phyloP scores from a whole-genome alignment of 2,888 invertebrate genomes.

The Coecobrya sp. region DNA sequence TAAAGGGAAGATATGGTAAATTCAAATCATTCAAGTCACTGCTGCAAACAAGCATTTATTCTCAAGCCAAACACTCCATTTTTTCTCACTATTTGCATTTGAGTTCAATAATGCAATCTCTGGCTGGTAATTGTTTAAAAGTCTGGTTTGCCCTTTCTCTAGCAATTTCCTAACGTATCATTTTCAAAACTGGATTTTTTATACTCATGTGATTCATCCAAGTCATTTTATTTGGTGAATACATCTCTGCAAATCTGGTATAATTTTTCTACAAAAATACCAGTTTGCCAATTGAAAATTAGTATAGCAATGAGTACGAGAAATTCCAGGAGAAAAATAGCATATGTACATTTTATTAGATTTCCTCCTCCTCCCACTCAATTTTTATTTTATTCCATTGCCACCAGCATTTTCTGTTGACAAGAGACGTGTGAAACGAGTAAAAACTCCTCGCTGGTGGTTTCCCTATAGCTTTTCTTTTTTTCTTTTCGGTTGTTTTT shows the following conservation, averaged over 20 bases:
- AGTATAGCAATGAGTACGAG: not conserved
- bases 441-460: slow-evolving; percentile 75
- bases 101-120: not conserved
- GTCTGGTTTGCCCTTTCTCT: not conserved
- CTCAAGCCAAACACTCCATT: not conserved
- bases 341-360: not conserved
- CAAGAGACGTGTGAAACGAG: slow-evolving; percentile 75
- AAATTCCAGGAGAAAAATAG: not conserved
- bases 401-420: slow-evolving; percentile 63
- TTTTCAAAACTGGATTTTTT: slow-evolving; percentile 59
- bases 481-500: slow-evolving; percentile 66
- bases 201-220: not conserved
- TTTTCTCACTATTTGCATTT: not conserved
- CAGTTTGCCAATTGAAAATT: not conserved
- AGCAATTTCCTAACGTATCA: slow-evolving; percentile 1
- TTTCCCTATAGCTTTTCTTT: slow-evolving; percentile 47
- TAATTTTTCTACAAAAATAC: not conserved
- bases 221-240: no score
- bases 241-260: no score
- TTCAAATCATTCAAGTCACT: not conserved
- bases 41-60: not conserved
- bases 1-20: slow-evolving; percentile 1
- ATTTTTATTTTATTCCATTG: slow-evolving; percentile 6
- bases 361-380: slow-evolving; percentile 17
- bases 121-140: not conserved